Conservation (phyloP, 1,140 invertebrate species). For the Onthophagus taurus region DNA sequence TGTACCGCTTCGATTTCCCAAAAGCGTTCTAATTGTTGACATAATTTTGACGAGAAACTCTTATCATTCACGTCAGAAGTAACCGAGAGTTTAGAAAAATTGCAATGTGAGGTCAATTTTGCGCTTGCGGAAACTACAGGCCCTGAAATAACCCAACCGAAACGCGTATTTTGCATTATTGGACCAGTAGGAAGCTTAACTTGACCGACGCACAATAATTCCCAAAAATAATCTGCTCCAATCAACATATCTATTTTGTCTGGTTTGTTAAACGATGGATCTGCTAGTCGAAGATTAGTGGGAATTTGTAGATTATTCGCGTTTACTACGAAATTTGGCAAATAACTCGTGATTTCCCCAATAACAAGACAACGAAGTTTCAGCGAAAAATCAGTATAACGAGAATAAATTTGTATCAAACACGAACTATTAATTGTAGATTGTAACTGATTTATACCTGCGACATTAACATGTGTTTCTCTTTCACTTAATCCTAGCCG, state of each 20-base stretch:
- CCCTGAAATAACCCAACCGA: background rate
- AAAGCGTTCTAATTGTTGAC: background rate
- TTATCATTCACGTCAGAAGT: too few relatives aligned
- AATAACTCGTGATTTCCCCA: conserved; percentile 14
- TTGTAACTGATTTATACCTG: conserved; percentile 13
- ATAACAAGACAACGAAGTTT: conserved; percentile 15
- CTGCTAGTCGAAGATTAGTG: conserved; percentile 11
- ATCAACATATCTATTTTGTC: conserved; percentile 13
- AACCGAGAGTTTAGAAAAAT: too few relatives aligned
- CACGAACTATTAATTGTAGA: conserved; percentile 10
- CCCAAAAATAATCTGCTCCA: conserved; percentile 5
- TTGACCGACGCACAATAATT: conserved; percentile 11
- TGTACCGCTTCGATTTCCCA: too few relatives aligned
- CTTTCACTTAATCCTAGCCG: conserved; percentile 10
- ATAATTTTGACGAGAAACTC: background rate
- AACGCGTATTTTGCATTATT: background rate
- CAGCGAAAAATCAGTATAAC: conserved; percentile 5
- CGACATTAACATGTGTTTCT: conserved; percentile 4
- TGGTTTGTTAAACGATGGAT: conserved; percentile 5
- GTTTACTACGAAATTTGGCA: conserved; percentile 16
- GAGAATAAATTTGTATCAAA: conserved; percentile 16
- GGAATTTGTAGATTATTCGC: conserved; percentile 14
- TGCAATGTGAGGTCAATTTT: too few relatives aligned
- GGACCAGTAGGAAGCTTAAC: too few relatives aligned
- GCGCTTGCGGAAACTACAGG: too few relatives aligned